Percentiles rank a stretch among this genome's conserved stretches.
Conservation (phyloP, 2,113 vertebrate species). For the Hymenochirus boettgeri region DNA sequence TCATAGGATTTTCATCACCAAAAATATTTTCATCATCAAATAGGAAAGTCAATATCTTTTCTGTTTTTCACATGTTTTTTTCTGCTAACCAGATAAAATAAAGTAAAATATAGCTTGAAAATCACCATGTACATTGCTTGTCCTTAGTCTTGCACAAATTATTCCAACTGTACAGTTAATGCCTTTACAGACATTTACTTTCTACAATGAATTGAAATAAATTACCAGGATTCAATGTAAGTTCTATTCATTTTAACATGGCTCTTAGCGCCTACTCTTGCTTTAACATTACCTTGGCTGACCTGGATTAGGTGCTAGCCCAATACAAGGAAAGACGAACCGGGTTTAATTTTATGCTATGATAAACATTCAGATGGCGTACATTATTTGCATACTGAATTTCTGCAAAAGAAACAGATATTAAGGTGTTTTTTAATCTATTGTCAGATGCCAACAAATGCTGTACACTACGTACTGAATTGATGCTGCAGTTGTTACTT, state of each 20-base stretch:
- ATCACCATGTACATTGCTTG: neutral
- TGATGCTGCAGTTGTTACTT: neutral
- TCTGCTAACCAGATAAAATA: neutral
- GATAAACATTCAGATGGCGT: conserved; percentile 37
- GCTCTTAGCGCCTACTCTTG: conserved; percentile 5
- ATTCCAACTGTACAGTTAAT: conserved; percentile 34
- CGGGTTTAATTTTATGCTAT: conserved; percentile 30
- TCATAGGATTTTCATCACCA: too few relatives aligned
- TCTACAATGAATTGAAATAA: conserved; percentile 17
- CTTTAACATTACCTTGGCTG: conserved; percentile 24
- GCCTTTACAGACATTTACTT: conserved; percentile 22
- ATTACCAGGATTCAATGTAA: conserved; percentile 14
- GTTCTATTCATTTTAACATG: neutral
- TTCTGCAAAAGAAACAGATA: conserved; percentile 19
- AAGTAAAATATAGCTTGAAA: neutral
- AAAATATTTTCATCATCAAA: too few relatives aligned
- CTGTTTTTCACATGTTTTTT: neutral
- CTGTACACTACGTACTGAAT: conserved; percentile 14
- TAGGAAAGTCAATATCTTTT: neutral
- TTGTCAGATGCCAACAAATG: conserved; percentile 12
- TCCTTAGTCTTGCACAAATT: neutral
- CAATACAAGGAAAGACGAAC: conserved; percentile 24
- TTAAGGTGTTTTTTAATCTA: conserved; percentile 8
- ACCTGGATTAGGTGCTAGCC: conserved; percentile 21
- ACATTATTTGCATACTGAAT: conserved; percentile 36